Evolutionary conservation across 2,888 invertebrate genomes (phyloP).

Genomic region (Troides helena): DNA sequence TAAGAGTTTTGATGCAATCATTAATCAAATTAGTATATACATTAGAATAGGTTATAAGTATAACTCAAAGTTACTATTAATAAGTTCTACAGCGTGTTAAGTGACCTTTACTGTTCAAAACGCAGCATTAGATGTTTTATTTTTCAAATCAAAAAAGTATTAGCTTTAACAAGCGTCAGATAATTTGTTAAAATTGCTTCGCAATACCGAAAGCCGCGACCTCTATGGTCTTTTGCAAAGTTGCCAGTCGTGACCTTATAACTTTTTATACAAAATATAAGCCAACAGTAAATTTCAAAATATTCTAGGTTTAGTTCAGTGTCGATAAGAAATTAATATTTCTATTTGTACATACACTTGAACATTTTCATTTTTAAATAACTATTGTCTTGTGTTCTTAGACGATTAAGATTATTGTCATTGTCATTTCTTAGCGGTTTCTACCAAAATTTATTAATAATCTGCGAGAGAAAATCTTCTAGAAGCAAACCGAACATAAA

Average conservation of each 20-base stretch:
- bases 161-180: conserved; percentile 14
- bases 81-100: conserved; percentile 4
- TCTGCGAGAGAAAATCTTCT: too few species aligned
- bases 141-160: conserved; percentile 8
- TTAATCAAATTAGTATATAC: conserved; percentile 17
- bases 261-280: too few species aligned
- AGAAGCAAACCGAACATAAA: too few species aligned
- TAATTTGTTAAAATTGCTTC: conserved; percentile 7
- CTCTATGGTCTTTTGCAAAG: conserved; percentile 13
- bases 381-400: too few species aligned
- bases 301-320: too few species aligned
- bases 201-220: conserved; percentile 4
- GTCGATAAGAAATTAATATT: too few species aligned
- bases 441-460: too few species aligned
- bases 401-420: too few species aligned
- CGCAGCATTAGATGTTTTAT: not conserved
- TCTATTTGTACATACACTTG: too few species aligned
- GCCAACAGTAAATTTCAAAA: too few species aligned
- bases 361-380: too few species aligned
- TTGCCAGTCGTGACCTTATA: conserved; percentile 16
- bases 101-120: conserved; percentile 8
- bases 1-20: conserved; percentile 9
- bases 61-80: conserved; percentile 6
- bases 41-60: not conserved
- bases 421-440: too few species aligned